Conservation (phyloP, 2,888 invertebrate species). For the Lepidocyrtinus sp. region DNA sequence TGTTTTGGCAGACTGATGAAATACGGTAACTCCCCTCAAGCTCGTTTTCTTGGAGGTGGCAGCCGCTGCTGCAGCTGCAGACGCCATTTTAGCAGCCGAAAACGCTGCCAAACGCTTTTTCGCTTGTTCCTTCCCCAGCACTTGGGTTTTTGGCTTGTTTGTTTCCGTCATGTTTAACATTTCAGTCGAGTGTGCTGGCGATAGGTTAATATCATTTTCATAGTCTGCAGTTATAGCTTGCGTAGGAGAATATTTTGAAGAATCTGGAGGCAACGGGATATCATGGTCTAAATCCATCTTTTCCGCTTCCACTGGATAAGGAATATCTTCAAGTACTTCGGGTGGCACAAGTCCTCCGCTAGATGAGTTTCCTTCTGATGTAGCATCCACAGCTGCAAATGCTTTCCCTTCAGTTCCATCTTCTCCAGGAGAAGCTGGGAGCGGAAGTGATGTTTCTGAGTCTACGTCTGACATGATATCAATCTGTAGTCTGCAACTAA, state of each 20-base stretch:
- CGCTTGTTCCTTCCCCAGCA: slow-evolving; percentile 72
- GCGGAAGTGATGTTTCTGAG: slow-evolving; percentile 56
- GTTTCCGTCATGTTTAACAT: slow-evolving; percentile 17
- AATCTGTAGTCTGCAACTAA: slow-evolving; percentile 1
- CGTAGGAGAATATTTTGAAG: slow-evolving; percentile 68
- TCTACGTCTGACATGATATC: slow-evolving; percentile 56
- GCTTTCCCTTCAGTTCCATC: slow-evolving; percentile 32
- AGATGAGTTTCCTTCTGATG: slow-evolving; percentile 16
- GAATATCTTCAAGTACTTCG: slow-evolving; percentile 63
- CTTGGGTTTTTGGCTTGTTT: slow-evolving; percentile 58
- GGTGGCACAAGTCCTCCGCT: slow-evolving; percentile 5
- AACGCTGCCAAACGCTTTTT: slow-evolving; percentile 73
- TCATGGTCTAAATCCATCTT: slow-evolving; percentile 53
- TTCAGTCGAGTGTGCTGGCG: slow-evolving; percentile 53
- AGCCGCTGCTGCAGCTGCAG: slow-evolving; percentile 53
- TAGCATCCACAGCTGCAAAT: no score
- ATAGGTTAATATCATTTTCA: slow-evolving; percentile 62
- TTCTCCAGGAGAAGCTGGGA: slow-evolving; percentile 54
- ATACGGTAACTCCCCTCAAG: slow-evolving; percentile 66
- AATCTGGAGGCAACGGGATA: slow-evolving; percentile 67
- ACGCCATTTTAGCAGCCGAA: slow-evolving; percentile 71
- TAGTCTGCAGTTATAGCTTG: slow-evolving; percentile 64
- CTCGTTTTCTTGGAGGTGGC: slow-evolving; percentile 59
- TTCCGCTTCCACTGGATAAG: slow-evolving; percentile 59
- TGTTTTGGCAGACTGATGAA: slow-evolving; percentile 58